A percentile compares a stretch with the other conserved stretches of the same genome.
These are phyloP conservation scores for Punctoribates punctum DNA, from an alignment of 2,888 invertebrate species.

Conservation along the genomic window DNA sequence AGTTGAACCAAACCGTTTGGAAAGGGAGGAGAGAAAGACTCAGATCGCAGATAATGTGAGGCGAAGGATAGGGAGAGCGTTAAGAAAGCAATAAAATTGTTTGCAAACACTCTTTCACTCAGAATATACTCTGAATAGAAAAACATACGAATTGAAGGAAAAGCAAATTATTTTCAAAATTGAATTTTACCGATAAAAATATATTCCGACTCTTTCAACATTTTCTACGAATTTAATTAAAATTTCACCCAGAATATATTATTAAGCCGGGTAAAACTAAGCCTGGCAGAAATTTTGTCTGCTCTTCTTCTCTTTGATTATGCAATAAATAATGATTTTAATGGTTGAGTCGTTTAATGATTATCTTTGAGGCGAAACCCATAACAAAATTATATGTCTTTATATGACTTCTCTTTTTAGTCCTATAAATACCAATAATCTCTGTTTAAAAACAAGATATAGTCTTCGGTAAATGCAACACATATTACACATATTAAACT, in stretches of 20 bases:
- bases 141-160: slow-evolving; percentile 1
- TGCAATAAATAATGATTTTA: slow-evolving; percentile 29
- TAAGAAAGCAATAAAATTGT: slow-evolving; percentile 5
- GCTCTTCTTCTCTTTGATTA: neutral
- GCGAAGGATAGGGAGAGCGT: neutral
- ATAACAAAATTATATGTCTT: slow-evolving; percentile 32
- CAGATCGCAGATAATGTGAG: neutral
- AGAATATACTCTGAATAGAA: neutral
- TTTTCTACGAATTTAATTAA: too few species aligned
- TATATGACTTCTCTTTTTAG: neutral
- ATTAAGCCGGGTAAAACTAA: too few species aligned
- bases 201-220: too few species aligned
- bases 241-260: too few species aligned
- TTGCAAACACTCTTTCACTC: neutral
- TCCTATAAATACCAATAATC: slow-evolving; percentile 30
- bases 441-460: neutral
- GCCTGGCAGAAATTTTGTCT: too few species aligned
- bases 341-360: slow-evolving; percentile 31
- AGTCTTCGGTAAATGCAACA: neutral
- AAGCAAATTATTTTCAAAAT: neutral
- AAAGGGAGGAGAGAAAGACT: slow-evolving; percentile 16
- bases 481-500: too few species aligned
- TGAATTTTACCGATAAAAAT: too few species aligned
- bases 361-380: slow-evolving; percentile 20
- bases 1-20: neutral